Conservation (phyloP, 2,797 vertebrate species). For the Acanthiza pusilla region DNA sequence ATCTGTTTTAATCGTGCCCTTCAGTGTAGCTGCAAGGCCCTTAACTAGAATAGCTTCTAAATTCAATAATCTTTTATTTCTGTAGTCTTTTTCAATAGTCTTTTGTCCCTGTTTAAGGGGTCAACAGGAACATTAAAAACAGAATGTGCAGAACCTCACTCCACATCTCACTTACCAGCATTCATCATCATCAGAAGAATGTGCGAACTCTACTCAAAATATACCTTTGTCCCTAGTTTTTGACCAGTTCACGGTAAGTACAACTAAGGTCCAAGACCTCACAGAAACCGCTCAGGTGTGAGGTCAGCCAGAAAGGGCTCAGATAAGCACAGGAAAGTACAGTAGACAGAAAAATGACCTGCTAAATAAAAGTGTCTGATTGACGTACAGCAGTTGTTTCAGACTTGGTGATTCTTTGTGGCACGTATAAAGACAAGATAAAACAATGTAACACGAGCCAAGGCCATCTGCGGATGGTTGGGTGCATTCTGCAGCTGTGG, state of each 20-base stretch:
- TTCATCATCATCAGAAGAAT: not conserved
- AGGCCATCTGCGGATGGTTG: not conserved
- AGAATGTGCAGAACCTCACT: not conserved
- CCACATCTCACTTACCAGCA: not conserved
- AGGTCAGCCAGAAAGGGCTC: not conserved
- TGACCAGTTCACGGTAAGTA: not conserved
- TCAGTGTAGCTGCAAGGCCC: not conserved
- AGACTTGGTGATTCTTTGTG: not conserved
- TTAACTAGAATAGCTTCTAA: not conserved
- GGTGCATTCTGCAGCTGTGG: not conserved
- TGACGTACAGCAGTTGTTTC: constrained; percentile 35
- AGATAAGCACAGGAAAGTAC: not conserved
- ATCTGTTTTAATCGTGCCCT: not conserved
- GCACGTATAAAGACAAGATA: constrained; percentile 19
- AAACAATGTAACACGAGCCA: constrained; percentile 20
- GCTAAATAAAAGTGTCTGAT: constrained; percentile 11
- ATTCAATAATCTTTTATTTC: not conserved
- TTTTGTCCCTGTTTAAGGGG: not conserved
- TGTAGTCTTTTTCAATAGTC: not conserved
- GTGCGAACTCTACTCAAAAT: not conserved
- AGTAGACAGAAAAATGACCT: constrained; percentile 19
- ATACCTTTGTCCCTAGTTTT: not conserved
- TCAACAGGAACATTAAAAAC: not conserved
- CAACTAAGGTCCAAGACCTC: not conserved
- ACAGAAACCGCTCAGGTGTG: not conserved